Conservation (phyloP, 1,140 invertebrate genomes). For the Drosophila santomea region DNA sequence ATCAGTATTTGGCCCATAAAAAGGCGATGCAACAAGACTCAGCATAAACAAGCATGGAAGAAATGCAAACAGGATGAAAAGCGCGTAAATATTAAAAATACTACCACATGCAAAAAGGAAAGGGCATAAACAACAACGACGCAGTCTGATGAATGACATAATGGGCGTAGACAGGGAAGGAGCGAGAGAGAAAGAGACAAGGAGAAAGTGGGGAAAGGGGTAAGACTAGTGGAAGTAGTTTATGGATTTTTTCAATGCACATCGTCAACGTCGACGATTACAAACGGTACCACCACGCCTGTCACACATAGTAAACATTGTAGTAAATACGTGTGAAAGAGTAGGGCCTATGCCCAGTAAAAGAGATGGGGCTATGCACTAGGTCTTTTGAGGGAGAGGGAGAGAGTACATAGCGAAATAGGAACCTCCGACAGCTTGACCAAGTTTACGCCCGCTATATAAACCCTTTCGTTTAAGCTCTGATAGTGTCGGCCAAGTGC, state of each 20-base stretch:
- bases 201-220: neutral
- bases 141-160: constrained; percentile 74
- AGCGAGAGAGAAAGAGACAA: neutral
- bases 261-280: constrained; percentile 42
- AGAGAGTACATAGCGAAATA: neutral
- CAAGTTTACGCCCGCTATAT: constrained; percentile 28
- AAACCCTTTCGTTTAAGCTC: neutral
- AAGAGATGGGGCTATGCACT: constrained; percentile 1
- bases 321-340: constrained; percentile 68
- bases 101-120: constrained; percentile 57
- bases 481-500: neutral
- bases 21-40: constrained; percentile 28
- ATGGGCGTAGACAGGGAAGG: constrained; percentile 52
- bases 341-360: constrained; percentile 1
- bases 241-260: constrained; percentile 68
- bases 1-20: constrained; percentile 36
- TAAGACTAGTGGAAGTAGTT: constrained; percentile 64
- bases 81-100: constrained; percentile 69
- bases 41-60: constrained; percentile 51
- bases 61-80: constrained; percentile 64
- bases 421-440: constrained; percentile 21
- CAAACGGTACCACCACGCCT: constrained; percentile 25
- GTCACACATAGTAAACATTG: constrained; percentile 80
- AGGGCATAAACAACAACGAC: constrained; percentile 36
- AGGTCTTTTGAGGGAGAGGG: neutral